phyloP scores from a whole-genome alignment of 2,797 vertebrate genomes.

The Cyclura pinguis region DNA sequence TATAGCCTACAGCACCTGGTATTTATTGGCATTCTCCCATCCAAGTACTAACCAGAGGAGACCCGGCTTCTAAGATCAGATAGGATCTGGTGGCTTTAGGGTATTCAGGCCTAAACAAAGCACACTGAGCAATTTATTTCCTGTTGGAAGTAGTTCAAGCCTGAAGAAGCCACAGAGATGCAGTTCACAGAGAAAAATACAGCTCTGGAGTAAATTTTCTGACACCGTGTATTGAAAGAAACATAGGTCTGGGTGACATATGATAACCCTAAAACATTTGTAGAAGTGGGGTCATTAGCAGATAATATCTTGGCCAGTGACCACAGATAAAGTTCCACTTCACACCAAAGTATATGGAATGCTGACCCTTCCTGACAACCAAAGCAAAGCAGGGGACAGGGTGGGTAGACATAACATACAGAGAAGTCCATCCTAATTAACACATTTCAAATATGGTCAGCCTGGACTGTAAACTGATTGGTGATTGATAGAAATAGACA shows the following conservation, averaged over 20 bases:
- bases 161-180: background rate
- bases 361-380: background rate
- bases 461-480: background rate
- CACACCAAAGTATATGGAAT: background rate
- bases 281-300: background rate
- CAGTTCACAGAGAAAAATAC: background rate
- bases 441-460: background rate
- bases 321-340: background rate
- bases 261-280: background rate
- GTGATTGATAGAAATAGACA: too few species aligned
- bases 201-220: background rate
- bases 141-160: background rate
- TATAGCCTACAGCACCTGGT: too few species aligned
- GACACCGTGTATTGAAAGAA: background rate
- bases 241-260: background rate
- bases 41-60: too few species aligned
- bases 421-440: background rate
- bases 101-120: background rate
- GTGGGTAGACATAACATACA: background rate
- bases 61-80: too few species aligned
- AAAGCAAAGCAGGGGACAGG: background rate
- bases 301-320: background rate
- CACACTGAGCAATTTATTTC: background rate
- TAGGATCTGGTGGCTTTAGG: too few species aligned
- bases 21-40: too few species aligned